Percentiles rank a stretch among this genome's conserved stretches.
Conservation (phyloP, 2,888 invertebrate species). For the Stictocephala bisonia region DNA sequence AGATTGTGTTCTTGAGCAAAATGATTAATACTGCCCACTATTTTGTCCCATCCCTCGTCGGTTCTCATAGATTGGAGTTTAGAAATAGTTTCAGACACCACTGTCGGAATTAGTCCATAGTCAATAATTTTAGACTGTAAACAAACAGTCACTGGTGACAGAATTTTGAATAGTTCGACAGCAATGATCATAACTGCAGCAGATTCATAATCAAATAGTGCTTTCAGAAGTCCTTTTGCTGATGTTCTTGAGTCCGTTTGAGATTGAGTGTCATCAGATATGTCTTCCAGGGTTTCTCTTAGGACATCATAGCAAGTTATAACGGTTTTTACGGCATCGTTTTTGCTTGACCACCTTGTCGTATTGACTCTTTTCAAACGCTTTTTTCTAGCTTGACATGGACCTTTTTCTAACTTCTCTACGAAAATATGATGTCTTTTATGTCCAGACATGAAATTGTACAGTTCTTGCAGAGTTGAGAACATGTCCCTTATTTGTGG, state of each 20-base stretch:
- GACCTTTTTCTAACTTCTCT: slow-evolving; percentile 21
- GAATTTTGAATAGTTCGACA: slow-evolving; percentile 2
- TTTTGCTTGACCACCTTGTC: slow-evolving; percentile 36
- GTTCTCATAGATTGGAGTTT: slow-evolving; percentile 17
- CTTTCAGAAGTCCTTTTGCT: slow-evolving; percentile 22
- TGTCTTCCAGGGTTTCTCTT: slow-evolving; percentile 20
- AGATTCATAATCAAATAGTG: slow-evolving; percentile 5
- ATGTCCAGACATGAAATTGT: slow-evolving; percentile 31
- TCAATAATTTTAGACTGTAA: slow-evolving; percentile 30
- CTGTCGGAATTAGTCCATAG: slow-evolving; percentile 22
- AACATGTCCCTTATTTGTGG: slow-evolving; percentile 39
- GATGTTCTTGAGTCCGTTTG: slow-evolving; percentile 6
- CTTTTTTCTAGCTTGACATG: slow-evolving; percentile 6
- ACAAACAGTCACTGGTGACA: slow-evolving; percentile 35
- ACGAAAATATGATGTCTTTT: slow-evolving; percentile 3
- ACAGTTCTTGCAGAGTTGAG: slow-evolving; percentile 23
- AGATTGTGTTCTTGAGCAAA: slow-evolving; percentile 19
- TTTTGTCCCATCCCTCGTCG: slow-evolving; percentile 16
- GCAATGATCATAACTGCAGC: slow-evolving; percentile 12
- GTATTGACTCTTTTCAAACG: slow-evolving; percentile 33
- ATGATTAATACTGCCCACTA: neutral
- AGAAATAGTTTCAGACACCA: slow-evolving; percentile 4
- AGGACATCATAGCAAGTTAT: slow-evolving; percentile 20
- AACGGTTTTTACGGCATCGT: slow-evolving; percentile 18
- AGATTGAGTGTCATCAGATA: slow-evolving; percentile 29